A percentile compares a stretch with the other conserved stretches of the same genome.
Evolutionary conservation across 2,797 vertebrate species (phyloP).

Genomic region (Enteromius argenteus): DNA sequence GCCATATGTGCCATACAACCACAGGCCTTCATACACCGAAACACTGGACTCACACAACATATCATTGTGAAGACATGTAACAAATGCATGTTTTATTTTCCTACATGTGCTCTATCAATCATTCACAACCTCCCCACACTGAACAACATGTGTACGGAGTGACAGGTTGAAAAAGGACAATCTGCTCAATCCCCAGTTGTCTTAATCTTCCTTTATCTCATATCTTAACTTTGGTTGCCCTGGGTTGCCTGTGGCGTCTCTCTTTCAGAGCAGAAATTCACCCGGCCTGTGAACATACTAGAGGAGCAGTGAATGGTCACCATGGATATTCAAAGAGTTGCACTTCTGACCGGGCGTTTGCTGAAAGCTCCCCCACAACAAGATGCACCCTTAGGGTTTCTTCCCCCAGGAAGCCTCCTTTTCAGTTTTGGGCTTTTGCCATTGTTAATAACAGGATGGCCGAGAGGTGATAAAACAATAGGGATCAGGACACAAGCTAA

Average conservation of each 20-base stretch:
- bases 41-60: background rate
- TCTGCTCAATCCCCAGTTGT: slow-evolving; percentile 30
- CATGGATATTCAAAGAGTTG: slow-evolving; percentile 54
- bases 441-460: background rate
- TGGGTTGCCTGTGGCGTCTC: slow-evolving; percentile 12
- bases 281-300: slow-evolving; percentile 53
- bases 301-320: slow-evolving; percentile 45
- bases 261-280: slow-evolving; percentile 1
- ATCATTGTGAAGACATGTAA: background rate
- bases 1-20: background rate
- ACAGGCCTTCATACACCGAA: background rate
- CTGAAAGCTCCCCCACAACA: slow-evolving; percentile 29
- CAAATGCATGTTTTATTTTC: background rate
- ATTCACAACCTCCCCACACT: background rate
- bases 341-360: slow-evolving; percentile 36
- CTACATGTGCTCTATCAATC: background rate
- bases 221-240: slow-evolving; percentile 22
- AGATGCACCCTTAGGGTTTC: background rate
- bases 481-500: slow-evolving; percentile 1
- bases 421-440: background rate
- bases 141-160: background rate
- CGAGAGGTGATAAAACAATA: slow-evolving; percentile 3
- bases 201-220: slow-evolving; percentile 19
- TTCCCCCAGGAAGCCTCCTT: background rate
- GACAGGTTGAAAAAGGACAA: slow-evolving; percentile 14